Conservation (phyloP, 2,888 invertebrate genomes). For the Melanargia galathea region DNA sequence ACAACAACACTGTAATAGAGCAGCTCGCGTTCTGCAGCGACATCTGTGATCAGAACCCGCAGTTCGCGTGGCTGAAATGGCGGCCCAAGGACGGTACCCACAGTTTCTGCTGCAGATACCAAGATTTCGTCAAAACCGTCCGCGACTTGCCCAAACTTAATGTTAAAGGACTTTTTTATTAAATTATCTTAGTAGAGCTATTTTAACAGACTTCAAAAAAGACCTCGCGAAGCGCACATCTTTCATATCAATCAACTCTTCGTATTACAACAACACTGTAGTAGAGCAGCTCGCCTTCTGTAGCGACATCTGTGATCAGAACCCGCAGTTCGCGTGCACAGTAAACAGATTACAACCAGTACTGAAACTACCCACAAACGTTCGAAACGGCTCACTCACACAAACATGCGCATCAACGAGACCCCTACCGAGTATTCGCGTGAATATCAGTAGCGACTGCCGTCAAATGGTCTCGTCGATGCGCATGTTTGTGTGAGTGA, state of each 20-base stretch:
- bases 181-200: too few species aligned
- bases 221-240: slow-evolving; percentile 50
- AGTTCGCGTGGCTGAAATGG: slow-evolving; percentile 66
- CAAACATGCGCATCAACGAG: too few species aligned
- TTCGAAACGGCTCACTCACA: too few species aligned
- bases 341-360: too few species aligned
- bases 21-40: slow-evolving; percentile 60
- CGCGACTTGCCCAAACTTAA: slow-evolving; percentile 28
- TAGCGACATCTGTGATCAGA: slow-evolving; percentile 56
- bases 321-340: slow-evolving; percentile 48
- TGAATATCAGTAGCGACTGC: too few species aligned
- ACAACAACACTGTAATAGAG: slow-evolving; percentile 49
- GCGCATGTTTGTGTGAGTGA: too few species aligned
- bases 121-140: slow-evolving; percentile 51
- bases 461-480: too few species aligned
- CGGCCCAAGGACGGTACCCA: slow-evolving; percentile 62
- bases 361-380: too few species aligned
- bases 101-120: slow-evolving; percentile 69
- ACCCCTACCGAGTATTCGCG: too few species aligned
- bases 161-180: slow-evolving; percentile 32
- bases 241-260: slow-evolving; percentile 67
- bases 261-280: slow-evolving; percentile 55
- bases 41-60: slow-evolving; percentile 52
- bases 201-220: too few species aligned
- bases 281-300: slow-evolving; percentile 57